A percentile compares a stretch with the other conserved stretches of the same genome.
Evolutionary conservation across 2,113 vertebrate species (phyloP).

Genomic region (Isichthys henryi): DNA sequence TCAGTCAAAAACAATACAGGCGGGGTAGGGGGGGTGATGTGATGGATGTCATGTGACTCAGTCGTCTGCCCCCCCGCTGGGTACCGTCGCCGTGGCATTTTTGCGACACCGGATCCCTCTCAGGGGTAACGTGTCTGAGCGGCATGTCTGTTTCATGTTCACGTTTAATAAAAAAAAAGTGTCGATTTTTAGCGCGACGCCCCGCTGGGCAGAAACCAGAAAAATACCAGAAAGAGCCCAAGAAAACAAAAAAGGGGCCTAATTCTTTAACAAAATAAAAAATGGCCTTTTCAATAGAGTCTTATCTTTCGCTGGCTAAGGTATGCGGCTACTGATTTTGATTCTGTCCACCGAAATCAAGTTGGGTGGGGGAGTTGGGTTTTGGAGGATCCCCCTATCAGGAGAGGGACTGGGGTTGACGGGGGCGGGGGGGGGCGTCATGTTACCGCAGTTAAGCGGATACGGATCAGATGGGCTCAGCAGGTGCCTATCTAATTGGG

Average conservation of each 20-base stretch:
- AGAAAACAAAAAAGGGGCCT: not conserved
- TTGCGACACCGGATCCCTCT: not conserved
- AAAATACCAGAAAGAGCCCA: not conserved
- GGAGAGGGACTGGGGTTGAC: not conserved
- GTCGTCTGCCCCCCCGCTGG: not conserved
- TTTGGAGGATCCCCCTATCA: not conserved
- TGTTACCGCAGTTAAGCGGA: not conserved
- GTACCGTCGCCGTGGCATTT: not conserved
- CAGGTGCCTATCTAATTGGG: slow-evolving; percentile 7
- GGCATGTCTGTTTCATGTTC: not conserved
- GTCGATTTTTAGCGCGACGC: not conserved
- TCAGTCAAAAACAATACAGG: slow-evolving; percentile 7
- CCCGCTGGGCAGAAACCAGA: not conserved
- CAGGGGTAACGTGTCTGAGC: not conserved
- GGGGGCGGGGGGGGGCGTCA: not conserved
- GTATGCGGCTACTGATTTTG: not conserved
- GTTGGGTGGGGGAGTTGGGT: not conserved
- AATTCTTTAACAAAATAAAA: slow-evolving; percentile 5
- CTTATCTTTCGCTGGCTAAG: not conserved
- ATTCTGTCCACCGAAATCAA: not conserved
- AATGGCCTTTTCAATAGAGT: not conserved
- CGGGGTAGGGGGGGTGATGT: slow-evolving; percentile 33
- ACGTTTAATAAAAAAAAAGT: not conserved
- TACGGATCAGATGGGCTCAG: not conserved
- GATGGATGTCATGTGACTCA: slow-evolving; percentile 52